Evolutionary conservation across 2,888 invertebrate genomes (phyloP), one percentile per base, ranked within the genome.

Genomic region (Koerneria pararmatus): DNA sequence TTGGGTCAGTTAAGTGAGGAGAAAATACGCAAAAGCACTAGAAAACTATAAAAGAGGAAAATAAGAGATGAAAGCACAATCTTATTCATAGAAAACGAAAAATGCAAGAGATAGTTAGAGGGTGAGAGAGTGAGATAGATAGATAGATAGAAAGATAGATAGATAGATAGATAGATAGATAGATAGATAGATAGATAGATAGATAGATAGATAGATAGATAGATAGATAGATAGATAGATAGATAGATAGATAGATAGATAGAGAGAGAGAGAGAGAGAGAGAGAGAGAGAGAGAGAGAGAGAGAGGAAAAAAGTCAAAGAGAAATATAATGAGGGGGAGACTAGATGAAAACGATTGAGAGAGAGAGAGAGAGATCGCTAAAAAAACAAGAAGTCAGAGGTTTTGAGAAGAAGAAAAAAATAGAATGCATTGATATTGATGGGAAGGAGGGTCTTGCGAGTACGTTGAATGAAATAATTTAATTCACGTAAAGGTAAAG

Each of bases 221-320:
- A 32, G 46, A 34, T 31, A 49, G 34, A 61, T 11, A 32, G 34
- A 61, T n/a, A 31, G 46, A 61, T 24, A 32, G 51, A 34, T 49
- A 61, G 56, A 56, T n/a, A 27, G 29, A 32, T 19, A n/a, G n/a
- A 3, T 32, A 48, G 61, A 34, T n/a, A 24, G 46, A n/a, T 15
- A 22, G 61, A 61, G 53, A 3, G 53, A 53, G 48, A 54, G 24
- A 8, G 51, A 51, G 29, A 51, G 49, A 63, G 34, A 35, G 53
- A 51, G 63, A 53, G 68, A 51, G 41, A 48, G 48, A 29, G 48
- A 48, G 48, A 46, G 46, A 31, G 41, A 31, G 46, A 59, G 41
- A 22, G 32, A 22, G 51, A 24, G 51, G 46, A 41, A n/a, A 37
- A 37, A 8, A 15, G 37, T 57, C 37, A 37, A 37, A 37, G 57